Evolutionary conservation across 2,113 vertebrate species (phyloP).

Genomic region (Percina caprodes): DNA sequence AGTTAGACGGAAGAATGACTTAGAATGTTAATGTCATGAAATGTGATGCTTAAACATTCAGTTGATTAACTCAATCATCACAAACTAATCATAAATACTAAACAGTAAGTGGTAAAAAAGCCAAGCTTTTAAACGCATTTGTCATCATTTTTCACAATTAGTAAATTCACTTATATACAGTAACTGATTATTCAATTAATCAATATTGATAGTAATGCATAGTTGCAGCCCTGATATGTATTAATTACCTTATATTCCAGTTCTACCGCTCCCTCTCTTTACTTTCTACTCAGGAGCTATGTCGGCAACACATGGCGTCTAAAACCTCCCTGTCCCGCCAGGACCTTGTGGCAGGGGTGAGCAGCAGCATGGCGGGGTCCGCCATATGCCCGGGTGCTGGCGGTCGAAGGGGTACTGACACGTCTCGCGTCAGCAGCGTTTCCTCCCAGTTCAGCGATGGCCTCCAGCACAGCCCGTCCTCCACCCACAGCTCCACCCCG

Average conservation of each 20-base stretch:
- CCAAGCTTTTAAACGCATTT: not conserved
- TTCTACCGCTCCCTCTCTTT: not conserved
- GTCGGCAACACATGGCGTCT: conserved; percentile 97
- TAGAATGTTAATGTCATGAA: not conserved
- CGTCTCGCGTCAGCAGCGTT: conserved; percentile 95
- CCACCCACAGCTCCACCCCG: conserved; percentile 94
- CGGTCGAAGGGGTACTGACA: conserved; percentile 87
- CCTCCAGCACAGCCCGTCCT: conserved; percentile 95
- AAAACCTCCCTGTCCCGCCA: conserved; percentile 90
- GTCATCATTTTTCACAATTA: not conserved
- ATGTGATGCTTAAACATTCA: not conserved
- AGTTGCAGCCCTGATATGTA: not conserved
- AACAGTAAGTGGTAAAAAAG: not conserved
- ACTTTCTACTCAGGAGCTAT: conserved; percentile 88
- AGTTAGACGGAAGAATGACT: not conserved
- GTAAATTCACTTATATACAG: not conserved
- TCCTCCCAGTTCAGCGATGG: conserved; percentile 98
- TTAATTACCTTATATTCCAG: not conserved
- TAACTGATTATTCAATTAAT: not conserved
- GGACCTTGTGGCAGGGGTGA: conserved; percentile 73
- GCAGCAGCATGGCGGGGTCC: conserved; percentile 64
- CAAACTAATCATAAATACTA: not conserved
- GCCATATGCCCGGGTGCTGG: conserved; percentile 74
- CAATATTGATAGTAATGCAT: not conserved
- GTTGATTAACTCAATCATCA: not conserved